A percentile compares a stretch with the other conserved stretches of the same genome.
Conservation (phyloP, 2,113 vertebrate species). For the Clarias gariepinus region DNA sequence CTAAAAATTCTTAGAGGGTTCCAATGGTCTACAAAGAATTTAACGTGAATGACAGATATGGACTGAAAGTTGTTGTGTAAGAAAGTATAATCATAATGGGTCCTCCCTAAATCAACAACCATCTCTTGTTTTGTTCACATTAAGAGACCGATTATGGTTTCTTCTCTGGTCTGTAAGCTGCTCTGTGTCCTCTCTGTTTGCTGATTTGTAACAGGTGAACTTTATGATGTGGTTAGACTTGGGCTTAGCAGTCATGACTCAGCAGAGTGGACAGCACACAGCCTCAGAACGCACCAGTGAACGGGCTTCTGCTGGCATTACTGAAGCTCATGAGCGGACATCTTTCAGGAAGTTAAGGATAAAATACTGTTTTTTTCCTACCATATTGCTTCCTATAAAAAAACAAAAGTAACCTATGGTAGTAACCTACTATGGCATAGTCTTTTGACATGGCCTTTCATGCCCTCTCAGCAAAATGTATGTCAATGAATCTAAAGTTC, state of each 20-base stretch:
- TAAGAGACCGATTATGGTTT: constrained; percentile 14
- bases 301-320: too few species aligned
- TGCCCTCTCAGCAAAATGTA: too few species aligned
- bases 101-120: neutral
- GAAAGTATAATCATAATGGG: neutral
- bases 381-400: neutral
- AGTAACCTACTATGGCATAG: neutral
- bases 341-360: neutral
- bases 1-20: neutral
- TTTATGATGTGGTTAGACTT: neutral
- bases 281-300: neutral
- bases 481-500: too few species aligned
- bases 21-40: neutral
- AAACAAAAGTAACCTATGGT: neutral
- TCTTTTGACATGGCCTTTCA: neutral
- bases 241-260: neutral
- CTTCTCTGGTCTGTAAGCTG: neutral
- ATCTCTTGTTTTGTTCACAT: constrained; percentile 19
- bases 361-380: neutral
- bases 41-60: neutral
- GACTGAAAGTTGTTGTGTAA: neutral
- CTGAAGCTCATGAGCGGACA: too few species aligned
- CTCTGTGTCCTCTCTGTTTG: neutral
- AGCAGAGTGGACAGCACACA: neutral
- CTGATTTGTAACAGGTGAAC: neutral